A percentile compares a stretch with the other conserved stretches of the same genome.
These are phyloP conservation scores for Cheilinus undulatus DNA, from an alignment of 2,113 vertebrate genomes.

Conservation along the genomic window DNA sequence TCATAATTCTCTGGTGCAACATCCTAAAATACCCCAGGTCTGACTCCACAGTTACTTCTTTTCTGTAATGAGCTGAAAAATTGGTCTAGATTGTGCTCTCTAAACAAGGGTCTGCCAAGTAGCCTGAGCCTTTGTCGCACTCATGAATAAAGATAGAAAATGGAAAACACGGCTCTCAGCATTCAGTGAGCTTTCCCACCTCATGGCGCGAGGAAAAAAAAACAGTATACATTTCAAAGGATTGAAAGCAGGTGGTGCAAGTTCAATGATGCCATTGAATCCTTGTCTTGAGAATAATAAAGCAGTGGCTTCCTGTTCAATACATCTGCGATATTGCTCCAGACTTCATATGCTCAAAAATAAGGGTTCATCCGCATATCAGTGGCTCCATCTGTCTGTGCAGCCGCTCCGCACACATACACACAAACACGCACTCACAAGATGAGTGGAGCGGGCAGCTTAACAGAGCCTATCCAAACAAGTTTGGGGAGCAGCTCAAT, in stretches of 20 bases:
- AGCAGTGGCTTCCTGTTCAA: conserved; percentile 27
- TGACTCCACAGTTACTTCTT: not conserved
- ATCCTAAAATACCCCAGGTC: not conserved
- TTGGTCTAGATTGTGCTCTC: conserved; percentile 11
- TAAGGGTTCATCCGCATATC: conserved; percentile 41
- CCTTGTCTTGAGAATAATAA: conserved; percentile 56
- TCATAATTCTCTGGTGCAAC: not conserved
- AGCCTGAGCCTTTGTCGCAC: conserved; percentile 2
- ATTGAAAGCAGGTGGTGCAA: conserved; percentile 48
- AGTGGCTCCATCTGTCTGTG: conserved; percentile 51
- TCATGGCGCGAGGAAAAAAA: not conserved
- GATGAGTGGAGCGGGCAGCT: conserved; percentile 16
- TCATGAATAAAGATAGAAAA: conserved; percentile 53
- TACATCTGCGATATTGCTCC: conserved; percentile 33
- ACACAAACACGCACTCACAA: not conserved
- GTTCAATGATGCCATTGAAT: conserved; percentile 36
- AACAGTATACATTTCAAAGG: conserved; percentile 47
- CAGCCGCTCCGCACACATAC: not conserved
- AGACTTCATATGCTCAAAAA: conserved; percentile 47
- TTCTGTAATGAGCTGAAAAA: not conserved
- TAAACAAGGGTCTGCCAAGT: conserved; percentile 35
- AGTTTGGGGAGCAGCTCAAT: conserved; percentile 3
- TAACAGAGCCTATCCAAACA: conserved; percentile 41
- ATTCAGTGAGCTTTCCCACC: conserved; percentile 4
- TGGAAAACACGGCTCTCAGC: conserved; percentile 19